Conservation (phyloP, 2,797 vertebrate species). For the Cheirogaleus major region DNA sequence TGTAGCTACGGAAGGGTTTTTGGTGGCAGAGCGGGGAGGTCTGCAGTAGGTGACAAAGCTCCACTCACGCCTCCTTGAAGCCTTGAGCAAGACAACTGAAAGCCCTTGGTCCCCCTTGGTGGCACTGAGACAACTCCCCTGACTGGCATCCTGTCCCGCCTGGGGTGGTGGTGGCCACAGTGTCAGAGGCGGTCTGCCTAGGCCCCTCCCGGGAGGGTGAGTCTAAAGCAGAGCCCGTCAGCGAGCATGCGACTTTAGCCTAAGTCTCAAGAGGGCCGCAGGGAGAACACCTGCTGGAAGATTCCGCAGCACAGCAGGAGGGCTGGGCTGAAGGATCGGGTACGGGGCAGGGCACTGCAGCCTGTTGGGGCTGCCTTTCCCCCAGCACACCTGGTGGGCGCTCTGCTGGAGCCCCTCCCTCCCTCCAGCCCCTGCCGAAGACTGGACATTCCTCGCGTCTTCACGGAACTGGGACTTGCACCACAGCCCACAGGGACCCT, state of each 20-base stretch:
- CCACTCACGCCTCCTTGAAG: neutral
- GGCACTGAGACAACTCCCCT: neutral
- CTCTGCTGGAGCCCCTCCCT: neutral
- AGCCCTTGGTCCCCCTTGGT: neutral
- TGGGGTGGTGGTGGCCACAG: neutral
- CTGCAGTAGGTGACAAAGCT: neutral
- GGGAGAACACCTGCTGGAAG: neutral
- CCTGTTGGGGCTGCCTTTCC: neutral
- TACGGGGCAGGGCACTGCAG: fast-evolving
- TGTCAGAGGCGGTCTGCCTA: neutral
- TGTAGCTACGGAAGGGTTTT: neutral
- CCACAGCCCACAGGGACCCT: neutral
- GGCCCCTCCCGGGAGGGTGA: neutral
- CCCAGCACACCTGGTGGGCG: fast-evolving
- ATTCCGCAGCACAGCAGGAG: too few relatives aligned
- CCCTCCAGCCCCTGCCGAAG: neutral
- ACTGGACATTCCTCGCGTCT: neutral
- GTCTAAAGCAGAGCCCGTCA: neutral
- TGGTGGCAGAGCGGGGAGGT: neutral
- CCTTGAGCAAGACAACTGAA: neutral
- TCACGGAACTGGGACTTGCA: neutral
- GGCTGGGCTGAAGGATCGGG: fast-evolving
- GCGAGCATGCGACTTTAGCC: neutral
- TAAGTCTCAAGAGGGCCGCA: neutral
- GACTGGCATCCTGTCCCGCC: neutral